Percentiles rank a stretch among this genome's conserved stretches.
Evolutionary conservation across 92 coral and sea anemone genomes (phyloP).

Genomic region (Anthopleura xanthogrammica): DNA sequence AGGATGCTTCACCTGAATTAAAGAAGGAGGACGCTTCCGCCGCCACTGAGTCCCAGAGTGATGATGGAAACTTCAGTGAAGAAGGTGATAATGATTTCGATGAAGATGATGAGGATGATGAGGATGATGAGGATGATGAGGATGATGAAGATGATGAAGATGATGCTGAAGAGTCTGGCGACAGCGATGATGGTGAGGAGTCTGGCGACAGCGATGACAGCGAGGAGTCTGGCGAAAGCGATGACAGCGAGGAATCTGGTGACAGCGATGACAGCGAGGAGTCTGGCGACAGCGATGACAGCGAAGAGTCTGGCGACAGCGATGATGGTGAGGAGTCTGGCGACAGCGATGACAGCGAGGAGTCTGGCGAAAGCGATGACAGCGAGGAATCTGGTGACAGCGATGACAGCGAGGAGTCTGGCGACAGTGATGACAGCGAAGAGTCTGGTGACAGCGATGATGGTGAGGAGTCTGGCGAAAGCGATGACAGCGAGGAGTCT

Average conservation of each 20-base stretch:
- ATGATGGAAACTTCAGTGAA: conserved; percentile 4
- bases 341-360: conserved; percentile 18
- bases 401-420: conserved; percentile 30
- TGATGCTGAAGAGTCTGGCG: conserved; percentile 12
- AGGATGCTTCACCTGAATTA: conserved; percentile 13
- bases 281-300: conserved; percentile 21
- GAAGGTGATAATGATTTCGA: conserved; percentile 15
- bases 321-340: conserved; percentile 28
- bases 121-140: conserved; percentile 31
- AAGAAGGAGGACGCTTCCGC: conserved; percentile 18
- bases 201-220: conserved; percentile 13
- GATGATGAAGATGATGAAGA: conserved; percentile 23
- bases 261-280: conserved; percentile 28
- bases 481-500: conserved; percentile 33
- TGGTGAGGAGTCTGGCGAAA: conserved; percentile 26
- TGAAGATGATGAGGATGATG: conserved; percentile 29
- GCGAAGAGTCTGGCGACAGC: conserved; percentile 29
- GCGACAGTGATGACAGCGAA: conserved; percentile 24
- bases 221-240: conserved; percentile 20
- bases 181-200: conserved; percentile 14
- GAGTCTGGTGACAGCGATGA: conserved; percentile 23
- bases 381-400: conserved; percentile 37
- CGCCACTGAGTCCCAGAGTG: conserved; percentile 14
- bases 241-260: conserved; percentile 32
- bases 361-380: conserved; percentile 34